These are phyloP conservation scores for Poeciliopsis gracilis DNA, from an alignment of 2,797 vertebrate genomes.

Conservation along the genomic window DNA sequence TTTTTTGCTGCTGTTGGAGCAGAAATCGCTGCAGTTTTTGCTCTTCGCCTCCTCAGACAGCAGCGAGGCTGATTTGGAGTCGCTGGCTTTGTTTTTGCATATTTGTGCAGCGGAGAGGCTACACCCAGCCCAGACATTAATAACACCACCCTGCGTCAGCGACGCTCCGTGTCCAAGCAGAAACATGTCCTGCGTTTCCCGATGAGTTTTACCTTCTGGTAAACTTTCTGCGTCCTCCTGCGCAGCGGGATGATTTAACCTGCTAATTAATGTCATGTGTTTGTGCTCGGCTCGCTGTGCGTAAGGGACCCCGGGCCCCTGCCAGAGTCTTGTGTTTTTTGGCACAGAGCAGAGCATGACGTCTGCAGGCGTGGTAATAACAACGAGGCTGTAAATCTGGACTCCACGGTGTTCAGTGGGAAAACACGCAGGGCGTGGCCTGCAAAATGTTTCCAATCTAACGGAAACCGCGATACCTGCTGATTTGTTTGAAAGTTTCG, in stretches of 20 bases:
- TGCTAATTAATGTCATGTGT: conserved; percentile 59
- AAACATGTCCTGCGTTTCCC: not conserved
- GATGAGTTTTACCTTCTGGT: not conserved
- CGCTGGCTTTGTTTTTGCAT: conserved; percentile 71
- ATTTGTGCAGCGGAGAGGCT: conserved; percentile 62
- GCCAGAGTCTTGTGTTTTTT: conserved; percentile 77
- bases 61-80: conserved; percentile 52
- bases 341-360: conserved; percentile 68
- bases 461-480: conserved; percentile 33
- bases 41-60: conserved; percentile 25
- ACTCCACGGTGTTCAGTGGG: conserved; percentile 40
- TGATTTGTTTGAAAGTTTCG: conserved; percentile 38
- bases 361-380: conserved; percentile 82
- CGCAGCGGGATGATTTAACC: conserved; percentile 27
- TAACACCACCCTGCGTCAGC: conserved; percentile 57
- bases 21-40: not conserved
- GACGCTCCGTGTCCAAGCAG: conserved; percentile 25
- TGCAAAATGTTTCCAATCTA: conserved; percentile 12
- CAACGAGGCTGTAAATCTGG: conserved; percentile 77
- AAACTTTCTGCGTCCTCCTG: conserved; percentile 6
- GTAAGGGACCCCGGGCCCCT: conserved; percentile 45
- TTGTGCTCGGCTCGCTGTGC: conserved; percentile 45
- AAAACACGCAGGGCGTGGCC: conserved; percentile 39
- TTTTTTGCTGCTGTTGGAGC: not conserved
- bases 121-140: conserved; percentile 67